phyloP scores from a whole-genome alignment of 2,113 vertebrate species.

The Gavia stellata region DNA sequence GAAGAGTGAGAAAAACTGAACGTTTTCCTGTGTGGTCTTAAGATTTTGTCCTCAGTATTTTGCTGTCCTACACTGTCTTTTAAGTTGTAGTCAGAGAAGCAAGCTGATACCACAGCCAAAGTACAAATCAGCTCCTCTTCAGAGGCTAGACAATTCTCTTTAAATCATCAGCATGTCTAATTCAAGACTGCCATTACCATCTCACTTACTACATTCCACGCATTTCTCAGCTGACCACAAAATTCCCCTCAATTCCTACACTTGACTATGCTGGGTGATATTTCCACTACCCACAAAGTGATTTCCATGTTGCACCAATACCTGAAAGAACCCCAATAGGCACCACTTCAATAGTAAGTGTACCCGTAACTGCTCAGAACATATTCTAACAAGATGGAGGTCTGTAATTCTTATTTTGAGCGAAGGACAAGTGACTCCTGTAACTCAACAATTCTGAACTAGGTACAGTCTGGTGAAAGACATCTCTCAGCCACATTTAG shows the following conservation, averaged over 20 bases:
- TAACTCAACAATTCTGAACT: background rate
- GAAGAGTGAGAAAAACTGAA: background rate
- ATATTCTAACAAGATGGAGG: background rate
- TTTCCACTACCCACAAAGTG: background rate
- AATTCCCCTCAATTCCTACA: background rate
- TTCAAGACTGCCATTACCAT: background rate
- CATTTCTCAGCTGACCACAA: background rate
- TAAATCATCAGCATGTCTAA: background rate
- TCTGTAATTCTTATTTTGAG: background rate
- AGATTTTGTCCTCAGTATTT: background rate
- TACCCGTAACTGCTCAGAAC: background rate
- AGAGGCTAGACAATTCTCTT: background rate
- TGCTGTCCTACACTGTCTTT: background rate
- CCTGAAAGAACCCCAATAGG: rapidly evolving
- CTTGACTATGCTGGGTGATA: background rate
- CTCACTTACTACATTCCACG: background rate
- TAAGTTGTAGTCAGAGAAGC: background rate
- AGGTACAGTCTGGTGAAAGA: background rate
- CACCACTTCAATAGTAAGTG: background rate
- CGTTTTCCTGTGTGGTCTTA: background rate
- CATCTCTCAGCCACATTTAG: background rate
- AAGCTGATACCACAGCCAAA: background rate
- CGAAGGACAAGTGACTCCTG: background rate
- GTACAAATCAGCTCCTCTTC: background rate
- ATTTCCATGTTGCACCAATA: background rate